Evolutionary conservation across 2,797 vertebrate species (phyloP).

Genomic region (Catamblyrhynchus diadema): DNA sequence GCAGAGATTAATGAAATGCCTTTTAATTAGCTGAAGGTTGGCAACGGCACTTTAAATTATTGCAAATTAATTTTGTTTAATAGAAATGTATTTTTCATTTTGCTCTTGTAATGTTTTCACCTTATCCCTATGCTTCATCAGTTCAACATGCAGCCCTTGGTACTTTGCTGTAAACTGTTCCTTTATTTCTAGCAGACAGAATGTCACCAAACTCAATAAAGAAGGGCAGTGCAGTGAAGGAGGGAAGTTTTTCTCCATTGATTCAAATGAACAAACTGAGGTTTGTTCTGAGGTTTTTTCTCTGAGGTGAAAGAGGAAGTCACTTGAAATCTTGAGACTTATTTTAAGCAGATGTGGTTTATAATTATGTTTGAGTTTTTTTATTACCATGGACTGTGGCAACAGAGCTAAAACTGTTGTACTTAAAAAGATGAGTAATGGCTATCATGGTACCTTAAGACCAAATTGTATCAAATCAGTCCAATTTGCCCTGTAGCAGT

Average conservation of each 20-base stretch:
- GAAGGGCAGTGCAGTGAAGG: background rate
- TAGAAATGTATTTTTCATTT: background rate
- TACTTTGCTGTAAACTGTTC: background rate
- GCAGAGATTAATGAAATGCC: background rate
- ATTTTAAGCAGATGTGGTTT: background rate
- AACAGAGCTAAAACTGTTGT: background rate
- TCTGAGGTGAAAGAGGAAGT: background rate
- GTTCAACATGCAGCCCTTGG: background rate
- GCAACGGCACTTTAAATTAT: background rate
- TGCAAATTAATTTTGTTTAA: background rate
- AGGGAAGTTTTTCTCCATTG: background rate
- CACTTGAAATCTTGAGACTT: background rate
- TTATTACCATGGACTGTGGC: background rate
- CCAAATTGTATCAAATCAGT: background rate
- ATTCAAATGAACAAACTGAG: background rate
- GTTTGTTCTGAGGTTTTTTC: background rate
- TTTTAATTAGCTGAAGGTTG: background rate
- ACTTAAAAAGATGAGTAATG: background rate
- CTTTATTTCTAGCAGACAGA: background rate
- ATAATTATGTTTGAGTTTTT: background rate
- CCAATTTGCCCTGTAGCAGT: background rate
- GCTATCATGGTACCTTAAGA: background rate
- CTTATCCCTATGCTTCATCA: background rate
- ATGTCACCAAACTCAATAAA: background rate
- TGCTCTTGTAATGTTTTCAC: background rate